phyloP scores from a whole-genome alignment of 2,113 vertebrate genomes.

The Corapipo altera region DNA sequence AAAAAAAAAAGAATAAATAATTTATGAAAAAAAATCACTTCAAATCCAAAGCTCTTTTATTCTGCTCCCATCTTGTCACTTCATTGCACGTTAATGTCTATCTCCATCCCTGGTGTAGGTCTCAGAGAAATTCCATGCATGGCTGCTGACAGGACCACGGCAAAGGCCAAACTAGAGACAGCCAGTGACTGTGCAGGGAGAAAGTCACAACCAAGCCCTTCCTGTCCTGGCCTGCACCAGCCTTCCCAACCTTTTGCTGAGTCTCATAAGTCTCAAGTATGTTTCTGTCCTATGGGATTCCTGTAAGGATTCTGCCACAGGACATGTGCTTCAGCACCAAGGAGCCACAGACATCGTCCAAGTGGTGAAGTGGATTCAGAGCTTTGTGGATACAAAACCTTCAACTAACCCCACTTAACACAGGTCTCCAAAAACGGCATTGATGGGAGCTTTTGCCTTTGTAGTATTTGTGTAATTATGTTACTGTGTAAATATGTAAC shows the following conservation, averaged over 20 bases:
- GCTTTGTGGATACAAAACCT: neutral
- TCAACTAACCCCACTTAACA: neutral
- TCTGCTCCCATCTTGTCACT: conserved; percentile 82
- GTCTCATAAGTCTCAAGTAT: neutral
- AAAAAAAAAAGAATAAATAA: conserved; percentile 96
- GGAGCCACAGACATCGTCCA: neutral
- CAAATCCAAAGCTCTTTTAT: conserved; percentile 83
- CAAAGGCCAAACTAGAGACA: neutral
- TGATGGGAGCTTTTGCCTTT: conserved; percentile 26
- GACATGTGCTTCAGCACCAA: neutral
- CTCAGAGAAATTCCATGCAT: neutral
- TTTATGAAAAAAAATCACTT: conserved; percentile 85
- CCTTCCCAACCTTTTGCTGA: neutral
- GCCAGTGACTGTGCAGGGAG: neutral
- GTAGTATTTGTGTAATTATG: conserved; percentile 22
- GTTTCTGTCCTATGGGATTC: neutral
- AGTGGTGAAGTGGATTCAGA: neutral
- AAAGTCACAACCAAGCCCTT: neutral
- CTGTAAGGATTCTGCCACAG: neutral
- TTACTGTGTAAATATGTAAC: neutral
- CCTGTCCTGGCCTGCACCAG: neutral
- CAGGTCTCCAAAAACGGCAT: neutral
- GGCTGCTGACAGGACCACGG: neutral
- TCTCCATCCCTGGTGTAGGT: neutral
- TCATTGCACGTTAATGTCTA: conserved; percentile 76